Conservation (phyloP, 1,140 invertebrate species). For the Euglossa dilemma region DNA sequence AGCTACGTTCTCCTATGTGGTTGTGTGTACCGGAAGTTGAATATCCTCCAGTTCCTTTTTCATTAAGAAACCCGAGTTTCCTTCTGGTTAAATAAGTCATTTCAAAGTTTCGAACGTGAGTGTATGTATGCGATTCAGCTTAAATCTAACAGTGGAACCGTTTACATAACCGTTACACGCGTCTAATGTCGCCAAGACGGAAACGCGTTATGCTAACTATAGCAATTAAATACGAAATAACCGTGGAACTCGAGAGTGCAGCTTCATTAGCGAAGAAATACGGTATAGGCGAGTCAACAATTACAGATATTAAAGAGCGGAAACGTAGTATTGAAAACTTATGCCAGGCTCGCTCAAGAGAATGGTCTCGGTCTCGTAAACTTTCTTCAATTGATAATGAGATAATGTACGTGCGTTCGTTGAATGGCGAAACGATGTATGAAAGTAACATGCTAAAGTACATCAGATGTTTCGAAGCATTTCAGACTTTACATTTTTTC, state of each 20-base stretch:
- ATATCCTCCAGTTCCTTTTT: no score
- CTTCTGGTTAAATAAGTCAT: no score
- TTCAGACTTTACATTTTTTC: no score
- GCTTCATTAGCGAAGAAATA: conserved; percentile 5
- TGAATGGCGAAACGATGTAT: neutral
- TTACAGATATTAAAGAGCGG: conserved; percentile 1
- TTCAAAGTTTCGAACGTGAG: neutral
- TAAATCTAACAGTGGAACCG: neutral
- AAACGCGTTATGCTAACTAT: conserved; percentile 8
- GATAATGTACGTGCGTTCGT: neutral
- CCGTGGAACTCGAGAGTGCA: neutral
- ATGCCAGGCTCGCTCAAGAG: neutral
- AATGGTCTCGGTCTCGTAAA: neutral
- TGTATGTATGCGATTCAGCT: neutral
- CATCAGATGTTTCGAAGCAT: no score
- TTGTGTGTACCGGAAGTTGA: no score
- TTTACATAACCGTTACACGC: neutral
- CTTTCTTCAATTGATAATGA: neutral
- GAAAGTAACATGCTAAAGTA: no score
- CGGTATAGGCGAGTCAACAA: neutral
- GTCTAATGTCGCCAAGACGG: neutral
- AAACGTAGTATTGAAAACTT: neutral
- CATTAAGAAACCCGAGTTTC: no score
- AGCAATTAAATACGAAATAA: conserved; percentile 2
- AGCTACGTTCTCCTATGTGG: no score